These are phyloP conservation scores for Liasis olivaceus DNA, from an alignment of 2,797 vertebrate genomes.

Conservation along the genomic window DNA sequence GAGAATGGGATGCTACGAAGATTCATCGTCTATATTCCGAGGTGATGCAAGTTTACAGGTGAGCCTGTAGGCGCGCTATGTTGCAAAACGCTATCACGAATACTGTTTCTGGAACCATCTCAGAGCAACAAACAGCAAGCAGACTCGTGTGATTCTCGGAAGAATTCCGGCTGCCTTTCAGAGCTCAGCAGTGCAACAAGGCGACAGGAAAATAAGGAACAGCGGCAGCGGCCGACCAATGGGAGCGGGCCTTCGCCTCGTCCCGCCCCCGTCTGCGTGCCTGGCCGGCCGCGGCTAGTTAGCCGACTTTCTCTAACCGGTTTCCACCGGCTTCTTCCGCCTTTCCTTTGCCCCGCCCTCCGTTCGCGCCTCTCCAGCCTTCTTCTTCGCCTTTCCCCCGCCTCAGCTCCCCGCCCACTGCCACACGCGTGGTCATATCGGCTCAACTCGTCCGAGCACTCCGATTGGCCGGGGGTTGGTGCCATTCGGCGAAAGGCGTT, in stretches of 20 bases:
- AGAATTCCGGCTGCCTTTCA: background rate
- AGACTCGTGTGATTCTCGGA: background rate
- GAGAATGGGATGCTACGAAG: background rate
- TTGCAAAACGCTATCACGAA: background rate
- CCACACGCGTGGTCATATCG: background rate
- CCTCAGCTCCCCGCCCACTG: background rate
- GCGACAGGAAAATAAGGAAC: too few species aligned
- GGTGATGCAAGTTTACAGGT: background rate
- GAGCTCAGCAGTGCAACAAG: background rate
- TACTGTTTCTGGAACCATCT: background rate
- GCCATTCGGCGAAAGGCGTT: constrained; percentile 39
- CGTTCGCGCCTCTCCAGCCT: background rate
- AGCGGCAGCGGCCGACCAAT: background rate
- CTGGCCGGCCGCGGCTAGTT: background rate
- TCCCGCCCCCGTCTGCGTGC: background rate
- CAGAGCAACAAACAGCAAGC: background rate
- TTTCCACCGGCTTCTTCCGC: constrained; percentile 58
- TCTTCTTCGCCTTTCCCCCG: background rate
- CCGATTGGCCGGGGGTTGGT: constrained; percentile 6
- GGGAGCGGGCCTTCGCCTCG: rapidly evolving
- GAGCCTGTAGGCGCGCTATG: background rate
- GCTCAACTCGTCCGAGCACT: background rate
- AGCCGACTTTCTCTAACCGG: constrained; percentile 44
- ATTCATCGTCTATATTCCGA: background rate
- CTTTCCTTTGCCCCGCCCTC: background rate